Evolutionary conservation across 2,797 vertebrate genomes (phyloP).

Genomic region (Takifugu rubripes): DNA sequence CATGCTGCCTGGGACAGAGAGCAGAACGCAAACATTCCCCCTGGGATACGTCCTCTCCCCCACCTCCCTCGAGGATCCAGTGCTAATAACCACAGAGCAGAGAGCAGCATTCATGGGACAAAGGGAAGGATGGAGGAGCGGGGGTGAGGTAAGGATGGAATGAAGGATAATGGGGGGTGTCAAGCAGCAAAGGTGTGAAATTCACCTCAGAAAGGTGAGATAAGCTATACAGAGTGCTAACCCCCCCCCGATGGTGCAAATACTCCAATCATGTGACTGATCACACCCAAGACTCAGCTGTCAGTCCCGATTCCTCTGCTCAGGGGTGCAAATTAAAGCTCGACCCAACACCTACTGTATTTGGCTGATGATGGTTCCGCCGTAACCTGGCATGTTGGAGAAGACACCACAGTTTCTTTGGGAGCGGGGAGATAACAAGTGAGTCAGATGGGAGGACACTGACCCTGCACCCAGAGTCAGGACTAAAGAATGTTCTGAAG

Average conservation of each 20-base stretch:
- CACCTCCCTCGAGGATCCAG: conserved; percentile 37
- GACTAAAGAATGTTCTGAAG: conserved; percentile 43
- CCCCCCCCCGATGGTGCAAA: conserved; percentile 20
- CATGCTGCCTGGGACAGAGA: conserved; percentile 39
- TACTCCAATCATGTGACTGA: conserved; percentile 24
- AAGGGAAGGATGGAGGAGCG: background rate
- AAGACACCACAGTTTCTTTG: conserved; percentile 13
- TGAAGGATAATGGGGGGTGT: conserved; percentile 28
- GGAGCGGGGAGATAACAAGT: conserved; percentile 19
- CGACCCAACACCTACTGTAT: background rate
- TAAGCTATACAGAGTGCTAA: conserved; percentile 17
- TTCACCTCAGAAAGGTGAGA: conserved; percentile 24
- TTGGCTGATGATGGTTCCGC: background rate
- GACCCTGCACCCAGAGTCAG: conserved; percentile 38
- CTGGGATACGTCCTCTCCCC: conserved; percentile 54
- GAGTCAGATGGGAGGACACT: conserved; percentile 46
- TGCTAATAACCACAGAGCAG: conserved; percentile 18
- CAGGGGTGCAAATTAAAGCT: conserved; percentile 58
- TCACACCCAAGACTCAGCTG: conserved; percentile 36
- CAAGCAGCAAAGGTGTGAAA: conserved; percentile 37
- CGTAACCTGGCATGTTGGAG: conserved; percentile 2
- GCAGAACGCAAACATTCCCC: conserved; percentile 46
- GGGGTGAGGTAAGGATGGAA: conserved; percentile 7
- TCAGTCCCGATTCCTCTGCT: conserved; percentile 20
- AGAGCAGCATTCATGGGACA: background rate